phyloP scores from a whole-genome alignment of 2,888 invertebrate species.

The Phaedon cochleariae region DNA sequence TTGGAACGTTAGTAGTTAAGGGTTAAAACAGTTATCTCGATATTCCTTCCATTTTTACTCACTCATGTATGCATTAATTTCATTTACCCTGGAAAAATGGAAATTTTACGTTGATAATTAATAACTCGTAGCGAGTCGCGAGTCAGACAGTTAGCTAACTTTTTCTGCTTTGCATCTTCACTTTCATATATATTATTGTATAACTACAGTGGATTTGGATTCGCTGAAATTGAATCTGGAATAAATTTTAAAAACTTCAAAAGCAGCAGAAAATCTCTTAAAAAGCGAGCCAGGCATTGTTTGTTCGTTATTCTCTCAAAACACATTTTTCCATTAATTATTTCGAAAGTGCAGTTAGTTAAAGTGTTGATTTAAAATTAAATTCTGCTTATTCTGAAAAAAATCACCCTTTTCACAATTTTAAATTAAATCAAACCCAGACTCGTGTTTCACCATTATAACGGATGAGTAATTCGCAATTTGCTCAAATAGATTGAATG shows the following conservation, averaged over 20 bases:
- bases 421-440: constrained; percentile 50
- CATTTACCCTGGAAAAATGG: too few species aligned
- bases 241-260: constrained; percentile 40
- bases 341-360: constrained; percentile 43
- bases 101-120: too few species aligned
- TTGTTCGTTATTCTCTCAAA: constrained; percentile 30
- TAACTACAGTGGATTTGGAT: constrained; percentile 5
- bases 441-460: constrained; percentile 46
- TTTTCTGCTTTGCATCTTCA: neutral
- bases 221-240: constrained; percentile 6
- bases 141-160: neutral
- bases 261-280: constrained; percentile 36
- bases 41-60: too few species aligned
- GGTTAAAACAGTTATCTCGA: too few species aligned
- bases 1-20: too few species aligned
- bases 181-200: neutral
- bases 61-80: too few species aligned
- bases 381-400: constrained; percentile 36
- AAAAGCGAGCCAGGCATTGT: constrained; percentile 21
- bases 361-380: constrained; percentile 47
- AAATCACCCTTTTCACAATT: constrained; percentile 44
- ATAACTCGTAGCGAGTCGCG: too few species aligned
- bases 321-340: constrained; percentile 43
- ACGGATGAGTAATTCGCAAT: constrained; percentile 51
- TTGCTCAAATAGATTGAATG: constrained; percentile 50